Evolutionary conservation across 2,797 vertebrate genomes (phyloP), one percentile per base, ranked within the genome.

Genomic region (Nannoperca australis): DNA sequence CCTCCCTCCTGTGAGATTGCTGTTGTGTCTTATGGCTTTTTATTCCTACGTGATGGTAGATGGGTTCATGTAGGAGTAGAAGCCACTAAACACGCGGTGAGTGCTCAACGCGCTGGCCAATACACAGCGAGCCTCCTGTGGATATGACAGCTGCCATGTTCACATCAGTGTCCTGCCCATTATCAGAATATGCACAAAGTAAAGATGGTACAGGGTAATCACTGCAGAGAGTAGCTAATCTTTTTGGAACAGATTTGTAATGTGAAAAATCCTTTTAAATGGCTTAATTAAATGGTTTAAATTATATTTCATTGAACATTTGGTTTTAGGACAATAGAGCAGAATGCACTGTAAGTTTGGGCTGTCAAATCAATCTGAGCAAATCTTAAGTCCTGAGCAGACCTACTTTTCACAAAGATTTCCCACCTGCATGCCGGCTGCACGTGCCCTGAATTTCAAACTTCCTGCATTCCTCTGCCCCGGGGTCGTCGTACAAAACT

Each of bases 1-100:
- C 85, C 82, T 87, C 70, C 87, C 85, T 90, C 87, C 85, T 92
- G 89, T 85, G 79, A 91, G 87, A 93, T 94, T 97, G 97, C 97
- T 96, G 96, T 96, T 96, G 97, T 98, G 97, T 97, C 97, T 97
- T 98, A 99, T 99, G 97, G 97, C 97, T 99, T 99, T 99, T 99
- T 98, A 99, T 99, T 99, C 97, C 97, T 99, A 99, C 97, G 97
- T 99, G 97, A 99, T 98, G 97, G 96, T 97, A 95, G 97, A 96
- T 96, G 96, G 96, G 97, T 97, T 98, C 97, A 98, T 97, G 97
- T 98, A 99, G 97, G 97, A 97, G 97, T 97, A 96, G 96, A 99
- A 99, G 97, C 97, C 97, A 98, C 98, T 96, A 98, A 98, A 98
- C 97, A 97, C 97, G 95, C 96, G 95, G 97, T 94, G 96, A 97